Evolutionary conservation across 2,113 vertebrate genomes (phyloP).

Genomic region (Reinhardtius hippoglossoides): DNA sequence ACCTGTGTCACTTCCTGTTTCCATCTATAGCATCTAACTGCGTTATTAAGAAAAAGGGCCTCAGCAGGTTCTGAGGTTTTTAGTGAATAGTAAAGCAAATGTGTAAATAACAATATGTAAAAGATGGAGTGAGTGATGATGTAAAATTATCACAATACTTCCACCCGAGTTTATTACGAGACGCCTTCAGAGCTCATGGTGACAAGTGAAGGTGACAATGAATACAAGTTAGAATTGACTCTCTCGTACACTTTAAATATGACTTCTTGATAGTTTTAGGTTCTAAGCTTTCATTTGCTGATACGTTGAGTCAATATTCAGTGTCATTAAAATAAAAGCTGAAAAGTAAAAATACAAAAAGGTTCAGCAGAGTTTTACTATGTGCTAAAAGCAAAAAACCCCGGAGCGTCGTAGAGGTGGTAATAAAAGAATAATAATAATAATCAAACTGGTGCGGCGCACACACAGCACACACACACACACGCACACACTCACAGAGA

Average conservation of each 20-base stretch:
- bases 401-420: background rate
- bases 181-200: too few species aligned
- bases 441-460: background rate
- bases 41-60: too few species aligned
- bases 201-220: background rate
- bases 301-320: background rate
- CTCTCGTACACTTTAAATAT: background rate
- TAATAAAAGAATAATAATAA: background rate
- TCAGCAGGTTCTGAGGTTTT: too few species aligned
- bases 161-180: too few species aligned
- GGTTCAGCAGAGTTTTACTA: slow-evolving; percentile 11
- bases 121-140: too few species aligned
- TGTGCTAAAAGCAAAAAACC: background rate
- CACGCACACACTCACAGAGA: background rate
- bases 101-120: too few species aligned
- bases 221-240: background rate
- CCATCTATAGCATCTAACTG: too few species aligned
- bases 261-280: too few species aligned
- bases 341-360: background rate
- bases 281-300: background rate
- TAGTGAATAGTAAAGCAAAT: too few species aligned
- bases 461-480: too few species aligned
- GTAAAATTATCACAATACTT: too few species aligned
- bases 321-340: background rate
- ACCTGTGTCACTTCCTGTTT: too few species aligned